Conservation (phyloP, 2,797 vertebrate genomes). For the Alectoris magna region DNA sequence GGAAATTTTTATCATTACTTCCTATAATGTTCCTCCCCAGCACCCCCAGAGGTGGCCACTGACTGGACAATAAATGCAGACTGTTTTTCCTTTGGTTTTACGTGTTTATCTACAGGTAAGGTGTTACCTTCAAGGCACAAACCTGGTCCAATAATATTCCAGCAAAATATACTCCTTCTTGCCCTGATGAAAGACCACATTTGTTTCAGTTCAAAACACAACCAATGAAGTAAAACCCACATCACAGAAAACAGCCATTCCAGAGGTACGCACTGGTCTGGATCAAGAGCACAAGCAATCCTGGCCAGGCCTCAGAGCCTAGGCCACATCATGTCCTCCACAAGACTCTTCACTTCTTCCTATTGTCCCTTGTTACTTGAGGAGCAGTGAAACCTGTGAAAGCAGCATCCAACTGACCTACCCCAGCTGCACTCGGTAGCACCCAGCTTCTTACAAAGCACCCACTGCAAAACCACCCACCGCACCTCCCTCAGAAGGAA, state of each 20-base stretch:
- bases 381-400: not conserved
- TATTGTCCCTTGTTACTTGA: not conserved
- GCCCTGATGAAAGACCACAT: not conserved
- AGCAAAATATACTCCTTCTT: not conserved
- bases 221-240: not conserved
- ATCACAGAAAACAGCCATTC: not conserved
- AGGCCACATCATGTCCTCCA: not conserved
- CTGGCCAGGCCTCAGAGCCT: not conserved
- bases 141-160: not conserved
- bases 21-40: not conserved
- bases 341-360: not conserved
- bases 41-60: not conserved
- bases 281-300: not conserved
- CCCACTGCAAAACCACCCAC: not conserved
- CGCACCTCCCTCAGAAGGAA: not conserved
- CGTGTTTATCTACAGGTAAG: not conserved
- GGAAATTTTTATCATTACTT: not conserved
- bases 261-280: not conserved
- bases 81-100: not conserved
- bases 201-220: not conserved
- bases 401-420: not conserved
- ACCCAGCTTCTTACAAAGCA: not conserved
- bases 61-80: not conserved
- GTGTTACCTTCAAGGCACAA: not conserved
- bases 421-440: fast-evolving